Percentiles rank a stretch among this genome's conserved stretches.
Conservation (phyloP, 2,888 invertebrate species). For the Drosophila atripex region DNA sequence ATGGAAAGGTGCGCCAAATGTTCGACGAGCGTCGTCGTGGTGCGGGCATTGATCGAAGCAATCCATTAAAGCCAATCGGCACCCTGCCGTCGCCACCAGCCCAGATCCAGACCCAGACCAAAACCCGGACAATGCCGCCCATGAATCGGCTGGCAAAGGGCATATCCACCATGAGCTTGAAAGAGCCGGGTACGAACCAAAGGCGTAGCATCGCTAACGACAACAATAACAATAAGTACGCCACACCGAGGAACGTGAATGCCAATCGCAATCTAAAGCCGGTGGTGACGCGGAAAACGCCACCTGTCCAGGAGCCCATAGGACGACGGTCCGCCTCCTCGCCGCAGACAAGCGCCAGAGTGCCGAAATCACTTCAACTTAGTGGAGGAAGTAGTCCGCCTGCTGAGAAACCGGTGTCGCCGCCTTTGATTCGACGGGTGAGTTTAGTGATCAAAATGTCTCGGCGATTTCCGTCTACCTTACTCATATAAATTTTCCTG, state of each 20-base stretch:
- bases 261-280: conserved; percentile 79
- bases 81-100: conserved; percentile 59
- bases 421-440: conserved; percentile 42
- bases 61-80: conserved; percentile 91
- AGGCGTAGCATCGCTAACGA: conserved; percentile 44
- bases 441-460: conserved; percentile 26
- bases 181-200: conserved; percentile 41
- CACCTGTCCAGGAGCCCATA: conserved; percentile 50
- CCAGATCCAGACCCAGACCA: conserved; percentile 7
- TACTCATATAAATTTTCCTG: background rate
- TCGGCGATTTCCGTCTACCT: background rate
- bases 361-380: conserved; percentile 1
- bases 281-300: conserved; percentile 81
- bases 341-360: conserved; percentile 26
- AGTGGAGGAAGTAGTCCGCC: background rate
- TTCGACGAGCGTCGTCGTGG: conserved; percentile 92
- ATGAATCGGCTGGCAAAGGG: conserved; percentile 60
- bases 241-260: conserved; percentile 30
- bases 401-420: conserved; percentile 22
- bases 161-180: conserved; percentile 67
- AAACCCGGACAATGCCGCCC: conserved; percentile 32
- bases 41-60: conserved; percentile 91
- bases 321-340: conserved; percentile 14
- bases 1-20: conserved; percentile 90
- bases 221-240: conserved; percentile 65